Conservation (phyloP, 2,797 vertebrate species). For the Kryptolebias ocellatus region DNA sequence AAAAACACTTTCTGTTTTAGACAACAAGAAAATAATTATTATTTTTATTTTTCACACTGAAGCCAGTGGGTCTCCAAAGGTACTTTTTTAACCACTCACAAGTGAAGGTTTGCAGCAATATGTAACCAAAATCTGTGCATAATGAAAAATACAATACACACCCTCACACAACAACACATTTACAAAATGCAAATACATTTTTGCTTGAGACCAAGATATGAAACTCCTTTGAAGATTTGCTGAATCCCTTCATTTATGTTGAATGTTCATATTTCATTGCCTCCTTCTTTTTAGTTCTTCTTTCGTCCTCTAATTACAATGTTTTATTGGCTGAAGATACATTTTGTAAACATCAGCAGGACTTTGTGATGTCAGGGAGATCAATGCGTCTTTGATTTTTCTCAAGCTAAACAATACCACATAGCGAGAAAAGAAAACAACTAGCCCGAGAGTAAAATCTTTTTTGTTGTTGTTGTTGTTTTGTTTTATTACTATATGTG, state of each 20-base stretch:
- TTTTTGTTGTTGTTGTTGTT: background rate
- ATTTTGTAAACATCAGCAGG: slow-evolving; percentile 67
- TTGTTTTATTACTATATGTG: slow-evolving; percentile 3
- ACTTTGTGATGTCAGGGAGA: slow-evolving; percentile 63
- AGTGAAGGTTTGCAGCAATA: too few species aligned
- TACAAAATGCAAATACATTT: background rate
- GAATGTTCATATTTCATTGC: slow-evolving; percentile 36
- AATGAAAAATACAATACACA: background rate
- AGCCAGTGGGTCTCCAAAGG: too few species aligned
- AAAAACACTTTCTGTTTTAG: too few species aligned
- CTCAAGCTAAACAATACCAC: slow-evolving; percentile 59
- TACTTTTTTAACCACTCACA: too few species aligned
- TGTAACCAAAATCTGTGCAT: background rate
- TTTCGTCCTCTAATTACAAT: slow-evolving; percentile 66
- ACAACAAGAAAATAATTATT: too few species aligned
- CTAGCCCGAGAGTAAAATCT: slow-evolving; percentile 18
- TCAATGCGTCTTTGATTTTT: slow-evolving; percentile 62
- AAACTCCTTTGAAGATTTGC: slow-evolving; percentile 30
- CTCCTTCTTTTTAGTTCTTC: slow-evolving; percentile 20
- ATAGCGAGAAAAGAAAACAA: slow-evolving; percentile 22
- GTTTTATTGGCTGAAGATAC: slow-evolving; percentile 69
- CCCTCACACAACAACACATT: background rate
- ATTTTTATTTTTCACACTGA: too few species aligned
- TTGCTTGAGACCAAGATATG: slow-evolving; percentile 7
- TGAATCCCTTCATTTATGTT: slow-evolving; percentile 53